Conservation (phyloP, 37 sponge, comb jelly and placozoan genomes). For the Spongilla lacustris region DNA sequence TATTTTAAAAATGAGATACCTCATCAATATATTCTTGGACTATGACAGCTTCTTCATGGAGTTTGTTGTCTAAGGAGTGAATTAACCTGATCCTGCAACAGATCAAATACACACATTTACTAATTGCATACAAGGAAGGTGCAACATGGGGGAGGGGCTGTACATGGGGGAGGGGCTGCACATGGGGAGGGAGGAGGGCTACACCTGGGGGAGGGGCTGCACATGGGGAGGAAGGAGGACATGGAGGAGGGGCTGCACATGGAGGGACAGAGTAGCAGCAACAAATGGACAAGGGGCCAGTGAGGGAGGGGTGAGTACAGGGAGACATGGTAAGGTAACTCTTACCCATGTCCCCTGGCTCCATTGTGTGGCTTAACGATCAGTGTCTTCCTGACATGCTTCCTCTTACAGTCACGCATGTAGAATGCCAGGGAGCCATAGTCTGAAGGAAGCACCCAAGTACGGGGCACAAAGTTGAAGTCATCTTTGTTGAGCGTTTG, state of each 20-base stretch:
- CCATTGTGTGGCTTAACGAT: conserved; percentile 88
- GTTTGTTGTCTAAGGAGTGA: conserved; percentile 42
- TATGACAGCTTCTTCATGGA: conserved; percentile 41
- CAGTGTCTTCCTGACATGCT: conserved; percentile 56
- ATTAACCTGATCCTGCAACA: conserved; percentile 67
- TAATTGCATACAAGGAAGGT: too few species aligned
- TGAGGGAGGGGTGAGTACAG: background rate
- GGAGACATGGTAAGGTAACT: background rate
- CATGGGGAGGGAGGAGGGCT: background rate
- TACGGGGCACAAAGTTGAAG: conserved; percentile 71
- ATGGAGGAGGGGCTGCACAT: background rate
- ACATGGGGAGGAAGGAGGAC: background rate
- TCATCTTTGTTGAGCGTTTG: conserved; percentile 58
- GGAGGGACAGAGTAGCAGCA: background rate
- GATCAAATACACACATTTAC: background rate
- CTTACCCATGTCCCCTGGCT: conserved; percentile 89
- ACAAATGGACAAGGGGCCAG: background rate
- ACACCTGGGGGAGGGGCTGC: background rate
- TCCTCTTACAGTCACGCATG: conserved; percentile 45
- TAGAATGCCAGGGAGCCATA: conserved; percentile 39
- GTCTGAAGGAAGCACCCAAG: conserved; percentile 89
- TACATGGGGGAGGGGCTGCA: background rate
- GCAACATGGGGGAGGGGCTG: too few species aligned
- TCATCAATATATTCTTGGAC: conserved; percentile 91
- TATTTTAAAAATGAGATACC: conserved; percentile 10